Evolutionary conservation across 2,113 vertebrate species (phyloP), one percentile per base, ranked within the genome.

Genomic region (Nothobranchius furzeri): DNA sequence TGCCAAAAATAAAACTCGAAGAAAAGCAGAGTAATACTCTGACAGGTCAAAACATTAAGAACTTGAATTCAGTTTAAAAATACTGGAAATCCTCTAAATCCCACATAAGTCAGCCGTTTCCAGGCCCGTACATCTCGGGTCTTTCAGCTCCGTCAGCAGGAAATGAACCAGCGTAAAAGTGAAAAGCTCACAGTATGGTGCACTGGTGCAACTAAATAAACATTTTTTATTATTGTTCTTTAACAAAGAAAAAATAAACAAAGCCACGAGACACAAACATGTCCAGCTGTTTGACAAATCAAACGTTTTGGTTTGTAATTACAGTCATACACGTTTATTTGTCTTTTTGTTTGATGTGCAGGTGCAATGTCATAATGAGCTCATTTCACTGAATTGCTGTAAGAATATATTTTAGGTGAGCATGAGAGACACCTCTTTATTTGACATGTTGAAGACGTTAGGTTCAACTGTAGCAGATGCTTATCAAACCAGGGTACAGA

Each of bases 91-190:
- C 53, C 62, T 52, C n/a, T 60, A 67, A 62, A 62, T 56, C 55
- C 57, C 40, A 12, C n/a, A 64, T 72, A 47, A 65, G 64, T 79
- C 30, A 55, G 53, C 25, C 35, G 4, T 8, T 55, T 37, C 7
- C 53, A 55, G 53, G 14, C 53, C 25, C 70, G n/a, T 54, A 64
- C 12, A 48, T 2, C 53, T 30, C 36, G 42, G 49, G 15, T 46
- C 45, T 62, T 68, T 76, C 24, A 69, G 73, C 66, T 71, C 35
- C 12, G 73, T 74, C 73, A 79, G 60, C 68, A 70, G 35, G 12
- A 50, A 13, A 53, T 45, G 24, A 69, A 43, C 13, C 60, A 25
- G 4, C 30, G 30, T 30, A 40, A 47, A 58, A 63, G 62, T 77
- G 47, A 55, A 70, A 59, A 73, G 62, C 69, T 69, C 68, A 47